These are phyloP conservation scores for Charanyca ferruginea DNA, from an alignment of 2,888 invertebrate species.

Conservation along the genomic window DNA sequence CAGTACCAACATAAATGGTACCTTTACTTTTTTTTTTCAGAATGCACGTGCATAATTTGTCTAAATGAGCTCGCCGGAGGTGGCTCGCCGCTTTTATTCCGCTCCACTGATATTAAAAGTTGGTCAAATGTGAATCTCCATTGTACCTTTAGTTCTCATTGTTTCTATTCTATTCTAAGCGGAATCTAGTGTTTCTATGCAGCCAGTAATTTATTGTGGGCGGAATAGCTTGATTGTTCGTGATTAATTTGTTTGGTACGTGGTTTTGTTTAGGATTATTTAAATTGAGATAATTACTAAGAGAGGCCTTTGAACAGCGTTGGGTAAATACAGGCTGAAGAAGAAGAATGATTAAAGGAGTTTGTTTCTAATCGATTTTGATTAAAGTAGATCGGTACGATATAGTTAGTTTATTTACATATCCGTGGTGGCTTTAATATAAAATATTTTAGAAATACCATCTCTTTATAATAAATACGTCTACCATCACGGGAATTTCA, in stretches of 20 bases:
- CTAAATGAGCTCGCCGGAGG: conserved; percentile 81
- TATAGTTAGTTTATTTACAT: no score
- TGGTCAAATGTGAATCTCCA: conserved; percentile 81
- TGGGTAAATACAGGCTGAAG: no score
- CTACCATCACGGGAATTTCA: no score
- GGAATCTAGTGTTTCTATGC: conserved; percentile 57
- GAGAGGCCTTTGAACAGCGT: no score
- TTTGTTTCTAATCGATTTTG: no score
- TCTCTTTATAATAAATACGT: no score
- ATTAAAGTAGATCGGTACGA: no score
- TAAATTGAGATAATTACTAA: not conserved
- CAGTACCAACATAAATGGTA: conserved; percentile 27
- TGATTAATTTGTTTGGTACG: conserved; percentile 43
- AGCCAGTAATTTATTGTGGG: conserved; percentile 55
- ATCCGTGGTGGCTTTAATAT: no score
- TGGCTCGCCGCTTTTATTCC: conserved; percentile 75
- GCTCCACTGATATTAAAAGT: conserved; percentile 82
- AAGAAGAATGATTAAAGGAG: no score
- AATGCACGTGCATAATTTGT: conserved; percentile 81
- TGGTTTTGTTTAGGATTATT: conserved; percentile 23
- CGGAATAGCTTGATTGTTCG: conserved; percentile 47
- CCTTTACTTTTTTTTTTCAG: conserved; percentile 69
- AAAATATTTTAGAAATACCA: no score
- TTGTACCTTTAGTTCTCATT: conserved; percentile 77
- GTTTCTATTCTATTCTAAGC: conserved; percentile 74